Evolutionary conservation across 2,113 vertebrate species (phyloP), one percentile per base, ranked within the genome.

Genomic region (Cinclus mexicanus): DNA sequence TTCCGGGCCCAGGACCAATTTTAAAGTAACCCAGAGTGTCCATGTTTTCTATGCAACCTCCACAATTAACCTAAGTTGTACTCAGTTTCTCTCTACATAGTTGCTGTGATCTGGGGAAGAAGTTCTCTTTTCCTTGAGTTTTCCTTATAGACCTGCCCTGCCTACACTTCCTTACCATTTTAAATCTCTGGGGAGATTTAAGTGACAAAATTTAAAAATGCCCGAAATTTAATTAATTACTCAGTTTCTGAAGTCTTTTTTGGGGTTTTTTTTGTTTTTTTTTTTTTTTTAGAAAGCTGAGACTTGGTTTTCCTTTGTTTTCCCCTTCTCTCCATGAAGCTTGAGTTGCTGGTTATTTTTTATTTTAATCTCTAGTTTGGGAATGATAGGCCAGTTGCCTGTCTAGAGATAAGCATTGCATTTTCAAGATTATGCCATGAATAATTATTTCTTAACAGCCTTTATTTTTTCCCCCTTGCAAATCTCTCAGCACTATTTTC

Each of bases 381-480:
- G 70, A 65, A 74, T 35, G 55, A 53, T 10, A 61, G 75, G 50
- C 49, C 21, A 65, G 28, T 94, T 82, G 67, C 50, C 35, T 72
- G 47, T 63, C 67, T 90, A 23, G 25, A 74, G 68, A 35, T 33
- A 90, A 80, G n/a, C 22, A 26, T n/a, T 79, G 18, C 41, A n/a
- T 90, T 92, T 96, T 76, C 46, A 89, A 90, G 83, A 82, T 78
- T 82, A 79, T 63, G 21, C 25, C 18, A 4, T 17, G 74, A 94
- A 91, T 90, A 89, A 76, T 92, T 83, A 74, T 60, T 83, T 53
- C 79, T 67, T 42, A 60, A 90, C 42, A 67, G 35, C 10, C 10
- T 70, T 71, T 63, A 39, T 59, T 83, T 55, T 37, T 39, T n/a
- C 7, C 5, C 4, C 24, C 17, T 42, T 80, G 46, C 17, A 50